Percentiles rank a stretch among this genome's conserved stretches.
phyloP scores from a whole-genome alignment of 2,797 vertebrate species.

The Pyrocephalus nanus region DNA sequence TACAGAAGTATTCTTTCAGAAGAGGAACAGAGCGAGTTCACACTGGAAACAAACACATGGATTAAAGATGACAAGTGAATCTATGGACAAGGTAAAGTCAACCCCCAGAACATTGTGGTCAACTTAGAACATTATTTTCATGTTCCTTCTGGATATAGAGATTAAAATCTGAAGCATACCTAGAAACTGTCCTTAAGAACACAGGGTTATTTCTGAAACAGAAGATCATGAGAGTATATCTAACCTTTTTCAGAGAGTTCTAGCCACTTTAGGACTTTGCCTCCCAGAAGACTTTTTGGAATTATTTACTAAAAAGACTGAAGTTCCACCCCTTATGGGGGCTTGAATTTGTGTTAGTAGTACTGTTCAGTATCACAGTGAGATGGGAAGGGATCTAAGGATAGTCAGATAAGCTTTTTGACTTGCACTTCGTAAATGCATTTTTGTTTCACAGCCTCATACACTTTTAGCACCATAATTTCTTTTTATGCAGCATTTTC shows the following conservation, averaged over 20 bases:
- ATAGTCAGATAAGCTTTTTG: not conserved
- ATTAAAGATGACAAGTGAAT: not conserved
- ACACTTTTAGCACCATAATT: not conserved
- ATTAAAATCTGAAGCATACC: not conserved
- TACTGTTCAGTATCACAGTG: not conserved
- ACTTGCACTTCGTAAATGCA: not conserved
- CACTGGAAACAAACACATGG: rapidly evolving
- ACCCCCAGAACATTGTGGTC: not conserved
- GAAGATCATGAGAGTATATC: not conserved
- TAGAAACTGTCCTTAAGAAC: not conserved
- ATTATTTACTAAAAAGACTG: not conserved
- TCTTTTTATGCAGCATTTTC: not conserved
- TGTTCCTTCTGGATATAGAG: not conserved
- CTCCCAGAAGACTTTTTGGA: not conserved
- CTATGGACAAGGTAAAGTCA: not conserved
- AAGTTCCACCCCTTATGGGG: rapidly evolving
- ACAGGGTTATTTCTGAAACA: not conserved
- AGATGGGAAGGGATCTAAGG: not conserved
- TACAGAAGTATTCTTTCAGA: not conserved
- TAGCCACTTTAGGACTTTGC: not conserved
- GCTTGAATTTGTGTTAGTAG: not conserved
- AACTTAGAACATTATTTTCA: not conserved
- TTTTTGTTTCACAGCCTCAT: not conserved
- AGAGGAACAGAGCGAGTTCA: not conserved
- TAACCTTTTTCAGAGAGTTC: not conserved